Percentiles rank a stretch among this genome's conserved stretches.
Conservation (phyloP, 2,113 vertebrate species). For the Lasiurus borealis region DNA sequence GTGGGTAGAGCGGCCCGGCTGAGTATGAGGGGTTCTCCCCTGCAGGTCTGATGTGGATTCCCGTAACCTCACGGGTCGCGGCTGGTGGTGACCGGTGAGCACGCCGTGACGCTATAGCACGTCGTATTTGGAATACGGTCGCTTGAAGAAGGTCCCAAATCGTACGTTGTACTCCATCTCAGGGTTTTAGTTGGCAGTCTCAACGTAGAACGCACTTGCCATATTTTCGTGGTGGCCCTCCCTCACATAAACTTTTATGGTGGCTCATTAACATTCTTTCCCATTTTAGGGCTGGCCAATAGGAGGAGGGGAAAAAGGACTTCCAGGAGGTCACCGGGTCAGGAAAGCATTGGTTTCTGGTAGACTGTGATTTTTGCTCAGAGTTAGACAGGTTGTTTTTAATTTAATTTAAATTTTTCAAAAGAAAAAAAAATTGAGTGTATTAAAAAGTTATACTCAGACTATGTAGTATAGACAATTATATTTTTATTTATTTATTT, state of each 20-base stretch:
- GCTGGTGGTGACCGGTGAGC: not conserved
- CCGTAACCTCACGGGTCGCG: not conserved
- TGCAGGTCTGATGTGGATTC: not conserved
- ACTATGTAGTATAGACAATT: not conserved
- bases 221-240: not conserved
- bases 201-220: not conserved
- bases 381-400: not conserved
- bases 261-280: not conserved
- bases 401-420: not conserved
- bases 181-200: not conserved
- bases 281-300: not conserved
- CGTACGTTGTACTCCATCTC: not conserved
- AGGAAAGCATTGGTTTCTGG: not conserved
- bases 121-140: conserved; percentile 35
- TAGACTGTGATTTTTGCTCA: not conserved
- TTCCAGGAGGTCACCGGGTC: not conserved
- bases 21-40: not conserved
- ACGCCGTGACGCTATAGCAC: too few relatives aligned
- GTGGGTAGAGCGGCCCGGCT: not conserved
- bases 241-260: not conserved
- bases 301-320: not conserved
- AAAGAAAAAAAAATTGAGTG: not conserved
- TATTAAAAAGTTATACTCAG: not conserved
- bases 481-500: too few relatives aligned
- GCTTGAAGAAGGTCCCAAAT: not conserved